A percentile compares a stretch with the other conserved stretches of the same genome.
Evolutionary conservation across 2,113 vertebrate genomes (phyloP).

Genomic region (Casuarius casuarius): DNA sequence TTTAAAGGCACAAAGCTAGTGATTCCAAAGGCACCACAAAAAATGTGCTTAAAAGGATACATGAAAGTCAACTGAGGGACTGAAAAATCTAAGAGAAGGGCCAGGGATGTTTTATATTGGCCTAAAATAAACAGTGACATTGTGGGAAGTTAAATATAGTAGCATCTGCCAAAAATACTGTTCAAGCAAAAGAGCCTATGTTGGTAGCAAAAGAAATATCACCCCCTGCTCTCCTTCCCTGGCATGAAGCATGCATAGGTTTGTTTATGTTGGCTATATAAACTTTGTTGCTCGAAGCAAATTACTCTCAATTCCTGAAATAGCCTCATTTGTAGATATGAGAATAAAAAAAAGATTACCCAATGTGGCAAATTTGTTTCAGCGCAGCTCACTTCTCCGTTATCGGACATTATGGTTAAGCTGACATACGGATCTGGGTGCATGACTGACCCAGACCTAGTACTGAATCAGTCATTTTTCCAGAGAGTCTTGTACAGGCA

Average conservation of each 20-base stretch:
- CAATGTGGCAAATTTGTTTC: background rate
- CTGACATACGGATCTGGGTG: background rate
- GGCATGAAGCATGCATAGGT: constrained; percentile 37
- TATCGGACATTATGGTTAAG: background rate
- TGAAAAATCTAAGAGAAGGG: constrained; percentile 45
- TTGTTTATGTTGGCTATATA: constrained; percentile 66
- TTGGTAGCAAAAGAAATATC: constrained; percentile 52
- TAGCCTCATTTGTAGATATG: constrained; percentile 27
- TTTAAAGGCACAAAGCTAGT: background rate
- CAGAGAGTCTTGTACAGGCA: background rate
- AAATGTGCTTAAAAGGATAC: constrained; percentile 65
- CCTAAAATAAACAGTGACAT: constrained; percentile 70
- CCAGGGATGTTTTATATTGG: constrained; percentile 51
- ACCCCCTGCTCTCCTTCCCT: background rate
- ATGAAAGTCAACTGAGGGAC: constrained; percentile 1
- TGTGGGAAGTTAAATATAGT: constrained; percentile 68
- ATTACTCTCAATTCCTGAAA: constrained; percentile 55
- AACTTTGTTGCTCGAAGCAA: constrained; percentile 37
- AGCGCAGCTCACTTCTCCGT: background rate
- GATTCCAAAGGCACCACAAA: constrained; percentile 31
- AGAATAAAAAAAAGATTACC: background rate
- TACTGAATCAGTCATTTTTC: background rate
- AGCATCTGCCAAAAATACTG: constrained; percentile 54
- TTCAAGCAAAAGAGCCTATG: constrained; percentile 28
- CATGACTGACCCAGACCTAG: background rate